Conservation (phyloP, 2,113 vertebrate species). For the Cololabis saira region DNA sequence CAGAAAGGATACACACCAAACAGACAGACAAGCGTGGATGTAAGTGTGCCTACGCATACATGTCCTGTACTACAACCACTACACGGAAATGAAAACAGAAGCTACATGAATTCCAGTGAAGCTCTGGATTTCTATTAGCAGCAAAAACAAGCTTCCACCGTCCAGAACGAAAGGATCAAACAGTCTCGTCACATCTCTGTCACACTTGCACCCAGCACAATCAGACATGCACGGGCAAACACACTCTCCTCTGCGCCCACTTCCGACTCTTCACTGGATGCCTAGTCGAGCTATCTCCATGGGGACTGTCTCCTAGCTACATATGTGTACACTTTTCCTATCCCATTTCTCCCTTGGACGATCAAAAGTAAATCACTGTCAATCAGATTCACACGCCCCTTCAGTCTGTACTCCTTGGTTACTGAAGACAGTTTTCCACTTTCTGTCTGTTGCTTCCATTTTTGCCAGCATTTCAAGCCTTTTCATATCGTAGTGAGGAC, state of each 20-base stretch:
- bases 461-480: conserved; percentile 22
- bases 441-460: conserved; percentile 14
- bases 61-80: too few species aligned
- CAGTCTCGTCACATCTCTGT: conserved; percentile 61
- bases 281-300: conserved; percentile 66
- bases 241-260: conserved; percentile 34
- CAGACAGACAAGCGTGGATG: too few species aligned
- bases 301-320: conserved; percentile 71
- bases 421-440: conserved; percentile 41
- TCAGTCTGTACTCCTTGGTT: conserved; percentile 62
- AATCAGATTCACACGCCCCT: conserved; percentile 55
- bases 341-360: conserved; percentile 65
- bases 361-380: conserved; percentile 74
- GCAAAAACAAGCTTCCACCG: conserved; percentile 19
- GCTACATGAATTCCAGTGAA: background rate
- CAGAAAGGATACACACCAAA: too few species aligned
- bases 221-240: conserved; percentile 22
- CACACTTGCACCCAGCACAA: conserved; percentile 39
- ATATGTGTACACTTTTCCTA: conserved; percentile 46
- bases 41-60: too few species aligned
- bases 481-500: conserved; percentile 57
- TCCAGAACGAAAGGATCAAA: conserved; percentile 50
- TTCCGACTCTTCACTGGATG: conserved; percentile 53
- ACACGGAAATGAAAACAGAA: background rate
- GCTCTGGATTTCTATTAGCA: conserved; percentile 26